Evolutionary conservation across 2,113 vertebrate species (phyloP), one percentile per base, ranked within the genome.

Genomic region (Petaurus breviceps): DNA sequence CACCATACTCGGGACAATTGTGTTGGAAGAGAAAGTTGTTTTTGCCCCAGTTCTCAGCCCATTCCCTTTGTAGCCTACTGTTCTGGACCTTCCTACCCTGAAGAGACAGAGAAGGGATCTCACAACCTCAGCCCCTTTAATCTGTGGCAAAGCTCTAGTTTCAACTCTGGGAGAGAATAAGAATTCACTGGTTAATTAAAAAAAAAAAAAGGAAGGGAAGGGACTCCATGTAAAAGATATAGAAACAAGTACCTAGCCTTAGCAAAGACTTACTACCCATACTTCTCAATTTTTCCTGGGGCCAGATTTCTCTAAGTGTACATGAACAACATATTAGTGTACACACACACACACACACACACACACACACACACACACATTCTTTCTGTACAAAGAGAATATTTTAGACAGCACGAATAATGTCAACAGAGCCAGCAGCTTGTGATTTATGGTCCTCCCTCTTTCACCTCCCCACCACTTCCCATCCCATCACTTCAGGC

Each of bases 301-400:
- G 16, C 31, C 14, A 19, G 12, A 14, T 77, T 77, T 77, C 25
- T 77, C 37, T 77, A n/a, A 77, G 61, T n/a, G 12, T 77, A 7
- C 61, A 77, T 77, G 37, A 77, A n/a, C 37, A n/a, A 77, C 14
- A n/a, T 16, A n/a, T 77, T n/a, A 77, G 14, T n/a, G 61, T 16
- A 16, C 25, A 94, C 84, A 92, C 43, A 53, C 7, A 92, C 25
- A 14, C 23, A 89, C 91, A 92, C 28, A 92, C n/a, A 28, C 10
- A 55, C 11, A 96, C 51, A 90, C 22, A 91, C 0, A 46, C 14
- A 51, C 8, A 92, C 5, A 84, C 10, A 10, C 37, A 31, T 25
- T 55, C 90, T 31, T 97, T n/a, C 57, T 91, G 95, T 22, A 23
- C 50, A 0, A 93, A 28, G 14, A 91, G 26, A 96, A 92, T 14